Percentiles rank a stretch among this genome's conserved stretches.
Conservation (phyloP, 2,797 vertebrate genomes). For the Thalassophryne amazonica region DNA sequence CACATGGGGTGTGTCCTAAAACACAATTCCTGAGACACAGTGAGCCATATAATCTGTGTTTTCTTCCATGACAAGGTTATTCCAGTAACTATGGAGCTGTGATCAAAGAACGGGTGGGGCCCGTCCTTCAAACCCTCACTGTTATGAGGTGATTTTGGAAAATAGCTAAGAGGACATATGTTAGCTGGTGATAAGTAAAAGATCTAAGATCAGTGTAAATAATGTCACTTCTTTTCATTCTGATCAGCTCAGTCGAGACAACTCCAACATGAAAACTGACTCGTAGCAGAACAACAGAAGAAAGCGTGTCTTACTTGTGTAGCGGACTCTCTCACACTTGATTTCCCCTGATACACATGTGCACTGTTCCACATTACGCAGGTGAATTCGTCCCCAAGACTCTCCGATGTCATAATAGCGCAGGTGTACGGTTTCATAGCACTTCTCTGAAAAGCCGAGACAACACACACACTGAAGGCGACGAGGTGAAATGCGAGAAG, state of each 20-base stretch:
- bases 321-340: constrained; percentile 68
- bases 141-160: background rate
- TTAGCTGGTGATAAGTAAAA: constrained; percentile 6
- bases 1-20: constrained; percentile 60
- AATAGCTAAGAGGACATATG: constrained; percentile 13
- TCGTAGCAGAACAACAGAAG: constrained; percentile 4
- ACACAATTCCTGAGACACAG: constrained; percentile 58
- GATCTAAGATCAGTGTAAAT: background rate
- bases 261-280: background rate
- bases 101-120: constrained; percentile 60
- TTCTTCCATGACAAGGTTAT: constrained; percentile 42
- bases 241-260: constrained; percentile 7
- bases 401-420: constrained; percentile 81
- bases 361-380: constrained; percentile 84
- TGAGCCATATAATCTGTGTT: constrained; percentile 69
- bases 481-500: constrained; percentile 37
- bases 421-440: constrained; percentile 84
- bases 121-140: constrained; percentile 6
- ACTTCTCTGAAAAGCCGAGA: constrained; percentile 79
- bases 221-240: constrained; percentile 1
- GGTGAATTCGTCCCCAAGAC: constrained; percentile 85
- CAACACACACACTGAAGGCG: constrained; percentile 35
- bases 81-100: constrained; percentile 43
- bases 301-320: constrained; percentile 75
- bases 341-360: constrained; percentile 66